phyloP scores from a whole-genome alignment of 2,888 invertebrate species.

The Abrostola tripartita region DNA sequence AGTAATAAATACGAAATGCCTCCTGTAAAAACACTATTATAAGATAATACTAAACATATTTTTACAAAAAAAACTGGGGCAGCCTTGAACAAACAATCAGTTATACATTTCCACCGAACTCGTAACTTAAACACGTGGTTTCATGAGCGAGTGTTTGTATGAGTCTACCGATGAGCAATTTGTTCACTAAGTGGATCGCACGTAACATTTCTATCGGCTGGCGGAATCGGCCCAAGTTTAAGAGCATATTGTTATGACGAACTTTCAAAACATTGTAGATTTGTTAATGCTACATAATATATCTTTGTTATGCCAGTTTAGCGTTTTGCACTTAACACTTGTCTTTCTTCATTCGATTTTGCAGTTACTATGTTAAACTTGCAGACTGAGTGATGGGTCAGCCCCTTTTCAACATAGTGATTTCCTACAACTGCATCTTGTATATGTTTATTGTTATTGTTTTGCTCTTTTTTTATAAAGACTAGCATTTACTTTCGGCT shows the following conservation, averaged over 20 bases:
- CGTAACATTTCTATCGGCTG: constrained; percentile 48
- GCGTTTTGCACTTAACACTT: constrained; percentile 23
- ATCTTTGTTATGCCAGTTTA: constrained; percentile 28
- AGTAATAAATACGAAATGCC: constrained; percentile 46
- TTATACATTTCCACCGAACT: constrained; percentile 53
- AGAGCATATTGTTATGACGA: constrained; percentile 54
- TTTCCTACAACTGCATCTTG: too few species aligned
- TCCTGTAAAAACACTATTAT: constrained; percentile 52
- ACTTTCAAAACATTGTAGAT: constrained; percentile 48
- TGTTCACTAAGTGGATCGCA: constrained; percentile 53
- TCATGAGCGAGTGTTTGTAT: constrained; percentile 39
- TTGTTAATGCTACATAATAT: constrained; percentile 41
- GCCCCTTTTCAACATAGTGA: too few species aligned
- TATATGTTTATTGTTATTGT: too few species aligned
- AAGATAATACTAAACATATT: constrained; percentile 55
- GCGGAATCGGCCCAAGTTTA: constrained; percentile 55
- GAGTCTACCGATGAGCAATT: constrained; percentile 44
- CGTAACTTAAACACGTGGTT: constrained; percentile 53
- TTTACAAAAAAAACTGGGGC: constrained; percentile 57
- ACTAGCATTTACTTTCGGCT: too few species aligned
- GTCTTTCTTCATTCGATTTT: not conserved
- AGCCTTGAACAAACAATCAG: constrained; percentile 59
- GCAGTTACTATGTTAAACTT: too few species aligned
- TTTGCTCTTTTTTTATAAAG: too few species aligned
- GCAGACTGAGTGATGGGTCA: too few species aligned